These are phyloP conservation scores for Corbicula japonica DNA, from an alignment of 2,888 invertebrate genomes.

Conservation along the genomic window DNA sequence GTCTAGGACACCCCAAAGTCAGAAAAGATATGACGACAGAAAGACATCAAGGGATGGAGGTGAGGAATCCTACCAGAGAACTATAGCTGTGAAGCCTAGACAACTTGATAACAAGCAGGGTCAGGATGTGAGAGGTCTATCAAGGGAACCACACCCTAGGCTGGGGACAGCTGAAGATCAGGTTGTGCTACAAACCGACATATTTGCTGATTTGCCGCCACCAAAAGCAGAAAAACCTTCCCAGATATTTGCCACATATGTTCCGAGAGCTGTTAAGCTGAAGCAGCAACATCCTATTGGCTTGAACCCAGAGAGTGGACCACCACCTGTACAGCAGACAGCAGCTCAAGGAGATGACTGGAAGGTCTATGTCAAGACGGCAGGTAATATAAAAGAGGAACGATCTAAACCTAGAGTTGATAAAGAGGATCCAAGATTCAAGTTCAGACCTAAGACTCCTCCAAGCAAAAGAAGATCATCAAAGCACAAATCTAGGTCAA, in stretches of 20 bases:
- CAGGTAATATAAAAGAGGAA: neutral
- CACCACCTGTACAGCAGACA: conserved; percentile 4
- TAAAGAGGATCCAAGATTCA: conserved; percentile 30
- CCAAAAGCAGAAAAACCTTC: conserved; percentile 24
- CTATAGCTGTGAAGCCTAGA: conserved; percentile 24
- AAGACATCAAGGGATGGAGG: conserved; percentile 10
- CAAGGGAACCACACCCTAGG: too few relatives aligned
- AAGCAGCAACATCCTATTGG: conserved; percentile 53
- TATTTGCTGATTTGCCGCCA: conserved; percentile 46
- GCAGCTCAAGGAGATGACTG: neutral
- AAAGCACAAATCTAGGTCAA: conserved; percentile 28
- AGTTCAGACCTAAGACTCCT: conserved; percentile 17
- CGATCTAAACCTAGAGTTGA: neutral
- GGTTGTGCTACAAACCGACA: conserved; percentile 12
- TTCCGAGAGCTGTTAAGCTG: conserved; percentile 60
- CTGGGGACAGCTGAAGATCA: neutral
- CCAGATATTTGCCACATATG: conserved; percentile 54
- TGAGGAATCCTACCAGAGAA: conserved; percentile 7
- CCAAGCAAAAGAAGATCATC: conserved; percentile 10
- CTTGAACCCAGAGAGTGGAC: conserved; percentile 49
- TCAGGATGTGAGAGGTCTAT: neutral
- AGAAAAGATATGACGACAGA: neutral
- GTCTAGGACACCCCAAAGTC: conserved; percentile 9
- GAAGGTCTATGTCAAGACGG: conserved; percentile 5
- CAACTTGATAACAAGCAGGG: neutral